These are phyloP conservation scores for Hemistola chrysoprasaria DNA, from an alignment of 2,888 invertebrate species.

Conservation along the genomic window DNA sequence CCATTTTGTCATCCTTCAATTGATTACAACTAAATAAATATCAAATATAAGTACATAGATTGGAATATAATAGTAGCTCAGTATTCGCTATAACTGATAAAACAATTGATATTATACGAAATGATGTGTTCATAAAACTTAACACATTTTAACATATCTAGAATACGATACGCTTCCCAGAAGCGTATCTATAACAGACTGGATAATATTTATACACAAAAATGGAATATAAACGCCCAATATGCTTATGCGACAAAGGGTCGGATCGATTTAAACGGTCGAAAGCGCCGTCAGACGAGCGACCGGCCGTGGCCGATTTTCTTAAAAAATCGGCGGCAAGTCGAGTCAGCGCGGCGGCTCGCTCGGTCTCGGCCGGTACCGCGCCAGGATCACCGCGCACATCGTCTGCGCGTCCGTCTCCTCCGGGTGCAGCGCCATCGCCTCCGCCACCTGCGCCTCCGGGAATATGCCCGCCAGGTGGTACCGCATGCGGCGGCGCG, in stretches of 20 bases:
- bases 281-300: conserved; percentile 4
- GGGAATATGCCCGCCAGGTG: conserved; percentile 96
- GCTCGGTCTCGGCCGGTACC: conserved; percentile 80
- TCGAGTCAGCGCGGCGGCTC: conserved; percentile 48
- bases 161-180: conserved; percentile 59
- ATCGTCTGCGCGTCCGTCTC: conserved; percentile 95
- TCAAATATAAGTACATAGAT: too few species aligned
- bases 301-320: conserved; percentile 58
- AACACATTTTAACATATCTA: conserved; percentile 49
- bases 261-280: conserved; percentile 23
- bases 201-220: conserved; percentile 25
- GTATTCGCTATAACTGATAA: too few species aligned
- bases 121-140: conserved; percentile 5
- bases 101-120: too few species aligned
- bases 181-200: conserved; percentile 42
- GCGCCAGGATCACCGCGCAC: conserved; percentile 91
- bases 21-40: too few species aligned
- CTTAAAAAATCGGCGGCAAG: conserved; percentile 56
- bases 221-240: conserved; percentile 47
- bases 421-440: conserved; percentile 93
- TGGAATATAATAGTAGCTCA: too few species aligned
- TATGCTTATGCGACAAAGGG: conserved; percentile 28
- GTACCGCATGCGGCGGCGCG: conserved; percentile 90
- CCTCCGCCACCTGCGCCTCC: conserved; percentile 93
- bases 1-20: too few species aligned